Evolutionary conservation across 2,797 vertebrate species (phyloP).

Genomic region (Novumbra hubbsi): DNA sequence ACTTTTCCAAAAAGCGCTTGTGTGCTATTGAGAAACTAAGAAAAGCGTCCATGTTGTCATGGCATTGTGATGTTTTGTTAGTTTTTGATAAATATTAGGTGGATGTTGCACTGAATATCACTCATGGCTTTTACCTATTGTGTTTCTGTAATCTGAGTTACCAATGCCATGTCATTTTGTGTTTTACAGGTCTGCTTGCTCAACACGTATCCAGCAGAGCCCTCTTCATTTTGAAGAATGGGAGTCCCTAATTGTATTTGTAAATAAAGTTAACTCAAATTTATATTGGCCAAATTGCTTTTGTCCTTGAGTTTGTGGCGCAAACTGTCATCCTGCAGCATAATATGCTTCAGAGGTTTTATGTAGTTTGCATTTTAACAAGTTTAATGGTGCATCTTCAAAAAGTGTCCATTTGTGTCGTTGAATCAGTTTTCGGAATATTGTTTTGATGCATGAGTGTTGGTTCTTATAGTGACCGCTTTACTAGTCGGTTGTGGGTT

Average conservation of each 20-base stretch:
- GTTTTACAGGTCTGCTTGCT: conserved; percentile 67
- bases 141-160: conserved; percentile 51
- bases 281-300: conserved; percentile 10
- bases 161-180: conserved; percentile 33
- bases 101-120: conserved; percentile 31
- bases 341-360: neutral
- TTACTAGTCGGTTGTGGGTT: too few relatives aligned
- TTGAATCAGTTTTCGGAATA: neutral
- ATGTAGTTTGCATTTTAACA: neutral
- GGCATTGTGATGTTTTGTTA: conserved; percentile 57
- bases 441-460: neutral
- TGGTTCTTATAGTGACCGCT: too few relatives aligned
- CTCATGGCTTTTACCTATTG: conserved; percentile 61
- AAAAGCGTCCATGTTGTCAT: conserved; percentile 46
- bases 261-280: conserved; percentile 84
- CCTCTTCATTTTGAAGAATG: conserved; percentile 60
- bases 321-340: neutral
- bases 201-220: conserved; percentile 64
- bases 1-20: too few relatives aligned
- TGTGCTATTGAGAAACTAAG: conserved; percentile 23
- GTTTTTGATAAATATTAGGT: conserved; percentile 48
- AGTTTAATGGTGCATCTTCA: neutral
- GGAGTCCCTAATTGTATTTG: conserved; percentile 73
- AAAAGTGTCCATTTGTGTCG: neutral
- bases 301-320: neutral